Conservation (phyloP, 2,113 vertebrate species). For the Sceloporus undulatus region DNA sequence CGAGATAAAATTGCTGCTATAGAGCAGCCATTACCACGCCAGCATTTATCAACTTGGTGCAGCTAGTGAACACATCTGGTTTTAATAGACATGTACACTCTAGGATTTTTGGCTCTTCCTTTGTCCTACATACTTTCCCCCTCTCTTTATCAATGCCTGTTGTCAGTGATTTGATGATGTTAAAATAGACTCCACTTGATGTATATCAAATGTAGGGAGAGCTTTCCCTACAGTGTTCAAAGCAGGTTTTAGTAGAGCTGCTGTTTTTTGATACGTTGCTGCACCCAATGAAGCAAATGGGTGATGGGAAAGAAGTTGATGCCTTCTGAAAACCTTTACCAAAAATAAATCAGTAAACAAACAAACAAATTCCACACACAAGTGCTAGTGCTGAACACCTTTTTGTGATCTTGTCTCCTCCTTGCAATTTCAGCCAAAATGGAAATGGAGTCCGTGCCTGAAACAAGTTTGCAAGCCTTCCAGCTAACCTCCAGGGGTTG, state of each 20-base stretch:
- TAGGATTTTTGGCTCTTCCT: slow-evolving; percentile 80
- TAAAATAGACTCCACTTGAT: slow-evolving; percentile 82
- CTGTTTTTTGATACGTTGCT: neutral
- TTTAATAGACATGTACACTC: slow-evolving; percentile 81
- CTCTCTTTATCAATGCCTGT: slow-evolving; percentile 76
- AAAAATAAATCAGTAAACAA: neutral
- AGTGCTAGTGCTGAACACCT: neutral
- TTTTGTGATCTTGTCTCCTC: slow-evolving; percentile 6
- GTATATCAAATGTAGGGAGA: slow-evolving; percentile 54
- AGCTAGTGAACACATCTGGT: slow-evolving; percentile 84
- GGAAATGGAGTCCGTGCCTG: slow-evolving; percentile 26
- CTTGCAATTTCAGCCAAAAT: slow-evolving; percentile 13
- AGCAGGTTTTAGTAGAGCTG: slow-evolving; percentile 33
- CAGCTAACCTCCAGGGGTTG: slow-evolving; percentile 48
- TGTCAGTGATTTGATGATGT: slow-evolving; percentile 85
- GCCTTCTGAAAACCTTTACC: neutral
- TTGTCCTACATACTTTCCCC: slow-evolving; percentile 82
- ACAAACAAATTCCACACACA: neutral
- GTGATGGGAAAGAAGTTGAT: slow-evolving; percentile 4
- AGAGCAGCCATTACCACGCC: slow-evolving; percentile 78
- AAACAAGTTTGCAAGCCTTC: slow-evolving; percentile 54
- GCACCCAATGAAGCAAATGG: slow-evolving; percentile 21
- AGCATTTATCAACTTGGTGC: slow-evolving; percentile 84
- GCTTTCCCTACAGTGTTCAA: slow-evolving; percentile 1
- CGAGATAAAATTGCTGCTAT: slow-evolving; percentile 78